phyloP scores from a whole-genome alignment of 1,140 invertebrate genomes.

The Ostrea denselamellosa region DNA sequence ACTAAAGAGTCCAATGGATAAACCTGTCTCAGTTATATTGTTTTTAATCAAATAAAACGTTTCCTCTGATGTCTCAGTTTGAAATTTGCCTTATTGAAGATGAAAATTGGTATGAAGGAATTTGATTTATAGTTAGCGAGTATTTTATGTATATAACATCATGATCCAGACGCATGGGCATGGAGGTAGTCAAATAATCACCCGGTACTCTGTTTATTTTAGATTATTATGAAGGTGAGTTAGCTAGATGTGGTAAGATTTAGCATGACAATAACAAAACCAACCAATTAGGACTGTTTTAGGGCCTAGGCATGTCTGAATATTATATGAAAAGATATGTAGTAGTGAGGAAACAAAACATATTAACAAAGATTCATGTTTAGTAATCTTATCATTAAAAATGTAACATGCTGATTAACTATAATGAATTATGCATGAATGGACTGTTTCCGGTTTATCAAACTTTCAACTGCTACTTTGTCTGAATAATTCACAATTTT shows the following conservation, averaged over 20 bases:
- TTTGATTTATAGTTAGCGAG: neutral
- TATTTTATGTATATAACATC: neutral
- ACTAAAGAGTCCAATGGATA: neutral
- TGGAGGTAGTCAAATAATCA: neutral
- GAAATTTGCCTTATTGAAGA: neutral
- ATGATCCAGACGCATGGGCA: neutral
- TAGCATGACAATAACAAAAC: neutral
- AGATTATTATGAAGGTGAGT: constrained; percentile 29
- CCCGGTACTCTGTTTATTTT: neutral
- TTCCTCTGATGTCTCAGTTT: constrained; percentile 15
- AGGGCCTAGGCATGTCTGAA: neutral
- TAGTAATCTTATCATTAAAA: neutral
- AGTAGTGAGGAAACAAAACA: neutral
- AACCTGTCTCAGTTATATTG: neutral
- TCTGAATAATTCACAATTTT: neutral
- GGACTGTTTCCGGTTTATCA: constrained; percentile 10
- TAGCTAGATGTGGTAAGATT: neutral
- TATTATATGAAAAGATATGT: neutral
- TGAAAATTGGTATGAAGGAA: neutral
- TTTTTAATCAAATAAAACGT: neutral
- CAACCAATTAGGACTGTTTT: neutral
- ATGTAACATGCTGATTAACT: neutral
- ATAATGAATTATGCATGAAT: neutral
- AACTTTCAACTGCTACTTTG: neutral
- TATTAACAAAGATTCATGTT: neutral